Percentiles rank a stretch among this genome's conserved stretches.
Evolutionary conservation across 1,140 invertebrate genomes (phyloP).

Genomic region (Trissolcus basalis): DNA sequence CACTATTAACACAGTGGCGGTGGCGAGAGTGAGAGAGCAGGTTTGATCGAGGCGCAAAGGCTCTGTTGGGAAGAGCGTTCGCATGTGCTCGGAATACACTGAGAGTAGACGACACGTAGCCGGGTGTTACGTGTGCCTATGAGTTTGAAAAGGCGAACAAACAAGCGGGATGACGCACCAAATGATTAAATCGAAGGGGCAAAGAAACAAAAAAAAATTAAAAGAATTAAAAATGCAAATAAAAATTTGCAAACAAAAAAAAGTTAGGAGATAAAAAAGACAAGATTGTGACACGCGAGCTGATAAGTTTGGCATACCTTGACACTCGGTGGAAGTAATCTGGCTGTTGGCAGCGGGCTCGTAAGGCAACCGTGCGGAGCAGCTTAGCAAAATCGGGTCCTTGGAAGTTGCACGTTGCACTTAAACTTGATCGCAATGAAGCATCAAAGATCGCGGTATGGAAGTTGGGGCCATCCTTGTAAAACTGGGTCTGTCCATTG

Average conservation of each 20-base stretch:
- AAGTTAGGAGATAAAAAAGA: no score
- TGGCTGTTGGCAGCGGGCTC: neutral
- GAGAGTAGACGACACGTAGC: constrained; percentile 4
- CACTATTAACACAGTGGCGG: constrained; percentile 49
- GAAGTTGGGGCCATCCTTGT: no score
- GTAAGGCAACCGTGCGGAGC: neutral
- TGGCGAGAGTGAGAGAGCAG: constrained; percentile 13
- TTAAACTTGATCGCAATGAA: no score
- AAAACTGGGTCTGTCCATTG: neutral
- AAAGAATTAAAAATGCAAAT: no score
- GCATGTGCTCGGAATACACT: constrained; percentile 6
- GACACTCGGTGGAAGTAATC: neutral
- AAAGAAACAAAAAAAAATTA: constrained; percentile 5
- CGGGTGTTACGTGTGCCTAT: constrained; percentile 12
- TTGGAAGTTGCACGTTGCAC: neutral
- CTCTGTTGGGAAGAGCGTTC: constrained; percentile 1
- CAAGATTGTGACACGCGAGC: no score
- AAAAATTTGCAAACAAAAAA: no score
- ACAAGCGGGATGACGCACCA: no score
- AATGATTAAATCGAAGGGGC: constrained; percentile 8
- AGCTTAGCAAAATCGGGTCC: neutral
- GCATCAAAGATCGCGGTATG: no score
- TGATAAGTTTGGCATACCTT: neutral
- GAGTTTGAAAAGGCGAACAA: no score
- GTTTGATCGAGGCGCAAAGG: constrained; percentile 18